Evolutionary conservation across 1,140 invertebrate genomes (phyloP), one percentile per base, ranked within the genome.

Genomic region (Hormaphis cornu): DNA sequence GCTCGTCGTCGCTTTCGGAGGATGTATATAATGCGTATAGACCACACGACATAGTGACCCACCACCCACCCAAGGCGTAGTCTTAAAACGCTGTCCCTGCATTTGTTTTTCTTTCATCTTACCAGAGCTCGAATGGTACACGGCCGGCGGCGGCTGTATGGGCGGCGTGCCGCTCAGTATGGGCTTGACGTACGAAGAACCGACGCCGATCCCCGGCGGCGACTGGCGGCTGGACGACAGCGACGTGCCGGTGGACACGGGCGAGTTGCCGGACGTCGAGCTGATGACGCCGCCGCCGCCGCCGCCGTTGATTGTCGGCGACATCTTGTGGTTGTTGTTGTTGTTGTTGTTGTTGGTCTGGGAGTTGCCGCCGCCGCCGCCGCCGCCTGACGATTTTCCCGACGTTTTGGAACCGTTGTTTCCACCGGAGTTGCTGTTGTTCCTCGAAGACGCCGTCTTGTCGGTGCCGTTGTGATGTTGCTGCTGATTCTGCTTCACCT

Each of bases 401-500:
- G 75, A 46, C 0, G 69, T 42, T 2, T 54, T 48, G 3, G 48
- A 50, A n/a, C 35, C 37, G 35, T 42, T 35, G 54, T 42, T 48
- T 6, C 37, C 42, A 2, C 59, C 1, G 26, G 58, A 20, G 33
- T 30, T 63, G 26, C 37, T 75, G 33, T 30, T 63, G 26, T 42
- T 75, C 74, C 24, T 72, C 71, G 70, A 74, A 61, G 63, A 71
- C 63, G 53, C 70, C 30, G 42, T 40, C 46, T 50, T 33, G 52
- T 58, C 73, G 56, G 66, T 75, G 75, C 71, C 75, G 74, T 70
- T 74, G 59, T 78, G 74, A 69, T 77, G 76, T 54, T 77, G 77
- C 66, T 77, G 77, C 70, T 79, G 79, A 44, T 78, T 79, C 71
- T 83, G 82, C 70, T 86, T 85, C 72, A 85, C 82, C 72, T 87